A percentile compares a stretch with the other conserved stretches of the same genome.
phyloP scores from a whole-genome alignment of 2,888 invertebrate species.

The Sepiola atlantica region DNA sequence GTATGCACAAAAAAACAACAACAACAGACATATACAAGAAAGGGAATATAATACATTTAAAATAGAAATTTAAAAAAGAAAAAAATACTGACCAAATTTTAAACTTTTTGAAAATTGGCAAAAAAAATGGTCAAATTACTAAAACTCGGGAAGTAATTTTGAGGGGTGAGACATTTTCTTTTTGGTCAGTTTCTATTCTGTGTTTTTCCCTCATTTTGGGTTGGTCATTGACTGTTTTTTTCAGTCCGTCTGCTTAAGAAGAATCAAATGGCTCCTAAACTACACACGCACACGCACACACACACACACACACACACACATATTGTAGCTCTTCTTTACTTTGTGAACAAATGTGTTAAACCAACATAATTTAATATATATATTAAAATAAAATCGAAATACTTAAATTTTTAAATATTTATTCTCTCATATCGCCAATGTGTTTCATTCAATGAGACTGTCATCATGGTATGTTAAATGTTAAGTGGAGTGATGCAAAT shows the following conservation, averaged over 20 bases:
- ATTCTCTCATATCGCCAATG: no score
- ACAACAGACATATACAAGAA: neutral
- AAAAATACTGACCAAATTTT: neutral
- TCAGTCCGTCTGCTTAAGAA: neutral
- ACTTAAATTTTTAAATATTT: no score
- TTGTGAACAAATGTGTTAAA: neutral
- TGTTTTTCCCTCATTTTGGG: neutral
- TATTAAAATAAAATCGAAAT: no score
- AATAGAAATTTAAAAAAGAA: neutral
- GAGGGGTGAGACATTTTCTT: neutral
- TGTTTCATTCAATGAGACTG: no score
- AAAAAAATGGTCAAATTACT: neutral
- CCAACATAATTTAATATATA: neutral
- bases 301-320: neutral
- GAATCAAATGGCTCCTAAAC: neutral
- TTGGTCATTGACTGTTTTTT: neutral
- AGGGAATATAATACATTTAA: neutral
- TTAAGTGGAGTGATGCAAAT: no score
- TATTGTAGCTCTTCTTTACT: neutral
- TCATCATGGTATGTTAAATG: no score
- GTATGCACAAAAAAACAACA: neutral
- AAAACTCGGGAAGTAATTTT: neutral
- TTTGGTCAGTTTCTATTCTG: neutral
- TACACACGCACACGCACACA: neutral
- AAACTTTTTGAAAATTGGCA: neutral